These are phyloP conservation scores for Bombus vancouverensis DNA, from an alignment of 1,140 invertebrate genomes.

Conservation along the genomic window DNA sequence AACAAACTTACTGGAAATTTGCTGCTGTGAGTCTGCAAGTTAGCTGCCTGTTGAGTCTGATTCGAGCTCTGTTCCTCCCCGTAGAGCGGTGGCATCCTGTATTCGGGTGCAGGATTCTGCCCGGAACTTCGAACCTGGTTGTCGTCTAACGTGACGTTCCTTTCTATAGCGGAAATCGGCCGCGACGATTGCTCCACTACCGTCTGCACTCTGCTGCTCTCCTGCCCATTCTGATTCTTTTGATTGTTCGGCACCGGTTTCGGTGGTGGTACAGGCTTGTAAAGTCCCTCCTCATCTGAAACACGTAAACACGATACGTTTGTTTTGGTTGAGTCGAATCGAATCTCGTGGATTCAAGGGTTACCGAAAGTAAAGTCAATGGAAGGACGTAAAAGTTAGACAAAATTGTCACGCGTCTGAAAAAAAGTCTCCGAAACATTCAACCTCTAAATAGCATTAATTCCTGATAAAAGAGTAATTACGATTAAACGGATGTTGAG, in stretches of 20 bases:
- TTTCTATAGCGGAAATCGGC: constrained; percentile 78
- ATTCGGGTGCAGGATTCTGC: constrained; percentile 75
- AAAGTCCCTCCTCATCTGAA: constrained; percentile 84
- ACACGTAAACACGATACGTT: constrained; percentile 34
- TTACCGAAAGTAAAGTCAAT: too few species aligned
- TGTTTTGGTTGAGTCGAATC: accelerated
- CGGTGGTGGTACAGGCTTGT: constrained; percentile 85
- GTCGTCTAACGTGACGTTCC: constrained; percentile 47
- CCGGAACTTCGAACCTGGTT: constrained; percentile 69
- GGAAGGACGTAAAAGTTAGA: too few species aligned
- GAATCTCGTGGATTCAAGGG: too few species aligned
- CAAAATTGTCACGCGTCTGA: too few species aligned
- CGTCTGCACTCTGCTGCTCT: constrained; percentile 62
- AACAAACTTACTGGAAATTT: constrained; percentile 87
- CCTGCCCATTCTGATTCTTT: constrained; percentile 73
- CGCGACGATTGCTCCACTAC: constrained; percentile 68
- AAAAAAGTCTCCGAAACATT: too few species aligned
- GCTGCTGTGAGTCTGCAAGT: constrained; percentile 89
- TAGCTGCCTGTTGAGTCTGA: constrained; percentile 82
- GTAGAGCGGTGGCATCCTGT: constrained; percentile 82
- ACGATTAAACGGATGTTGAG: not conserved
- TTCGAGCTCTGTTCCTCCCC: constrained; percentile 78
- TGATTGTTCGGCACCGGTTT: constrained; percentile 83
- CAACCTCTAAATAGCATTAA: not conserved
- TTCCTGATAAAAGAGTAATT: not conserved